Evolutionary conservation across 2,888 invertebrate genomes (phyloP), one percentile per base, ranked within the genome.

Genomic region (Lithophane ornitopus): DNA sequence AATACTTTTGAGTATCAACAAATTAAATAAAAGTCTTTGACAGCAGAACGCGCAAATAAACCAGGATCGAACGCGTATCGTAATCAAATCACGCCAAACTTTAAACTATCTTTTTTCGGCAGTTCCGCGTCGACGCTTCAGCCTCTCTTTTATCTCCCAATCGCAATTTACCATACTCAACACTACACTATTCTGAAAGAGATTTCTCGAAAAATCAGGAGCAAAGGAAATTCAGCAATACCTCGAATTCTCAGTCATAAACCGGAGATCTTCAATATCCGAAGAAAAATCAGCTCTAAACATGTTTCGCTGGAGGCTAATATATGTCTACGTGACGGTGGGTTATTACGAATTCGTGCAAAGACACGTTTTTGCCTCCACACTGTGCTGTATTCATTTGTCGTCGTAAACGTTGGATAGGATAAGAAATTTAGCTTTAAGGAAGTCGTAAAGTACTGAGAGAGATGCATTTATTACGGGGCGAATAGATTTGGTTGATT

Each of bases 261-360:
- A 82, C 63, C 85, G 82, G 85, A 85, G 74, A 85, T 86, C 78
- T 85, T 74, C 74, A 78, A 87, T 86, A 87, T 82, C 82, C 82
- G 78, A 81, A 81, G 78, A 84, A 87, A 86, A 88, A 84, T 75
- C 88, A 78, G 75, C 75, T 81, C 70, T 75, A 75, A 80, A 80
- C 80, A 85, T 85, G 70, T 86, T 82, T 72, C 74, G 76, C 74
- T 74, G 70, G 70, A 72, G 72, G 78, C 81, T 82, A 80, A 85
- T 82, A 82, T 79, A 82, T 73, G 69, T 67, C 70, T 88, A 88
- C 88, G 87, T 88, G 87, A 73, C 80, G 49, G 46, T 76, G 76
- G 81, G 63, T 85, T 87, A 84, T 82, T 81, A 82, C 82, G 72
- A 74, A 75, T 69, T 82, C 82, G 82, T 85, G 85, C 81, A 81